Conservation (phyloP, 2,797 vertebrate species). For the Myotis findleyi region DNA sequence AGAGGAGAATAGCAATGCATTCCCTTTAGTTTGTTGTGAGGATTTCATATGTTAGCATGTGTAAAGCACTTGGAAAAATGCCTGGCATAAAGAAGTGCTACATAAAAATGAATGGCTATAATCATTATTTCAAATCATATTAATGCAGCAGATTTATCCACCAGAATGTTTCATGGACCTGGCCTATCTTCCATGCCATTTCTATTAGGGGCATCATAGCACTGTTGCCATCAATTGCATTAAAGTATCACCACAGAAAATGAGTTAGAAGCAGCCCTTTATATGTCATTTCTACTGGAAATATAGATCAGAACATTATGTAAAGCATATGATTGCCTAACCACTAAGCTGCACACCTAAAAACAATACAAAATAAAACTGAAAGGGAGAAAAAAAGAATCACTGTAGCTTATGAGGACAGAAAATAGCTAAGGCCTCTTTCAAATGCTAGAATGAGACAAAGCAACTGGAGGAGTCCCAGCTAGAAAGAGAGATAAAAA, state of each 20-base stretch:
- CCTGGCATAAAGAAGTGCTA: not conserved
- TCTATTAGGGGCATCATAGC: not conserved
- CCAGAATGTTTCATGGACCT: not conserved
- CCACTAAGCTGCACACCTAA: not conserved
- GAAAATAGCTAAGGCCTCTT: not conserved
- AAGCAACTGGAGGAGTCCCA: not conserved
- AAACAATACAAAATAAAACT: not conserved
- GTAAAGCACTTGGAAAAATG: not conserved
- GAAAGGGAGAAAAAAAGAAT: not conserved
- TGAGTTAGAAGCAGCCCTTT: not conserved
- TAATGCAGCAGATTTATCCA: not conserved
- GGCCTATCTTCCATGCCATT: not conserved
- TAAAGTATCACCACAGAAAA: not conserved
- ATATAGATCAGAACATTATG: not conserved
- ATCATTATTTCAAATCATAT: not conserved
- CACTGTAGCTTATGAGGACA: not conserved
- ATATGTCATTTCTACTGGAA: not conserved
- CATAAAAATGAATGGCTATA: not conserved
- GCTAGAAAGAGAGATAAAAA: not conserved
- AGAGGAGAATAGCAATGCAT: not conserved
- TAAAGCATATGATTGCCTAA: not conserved
- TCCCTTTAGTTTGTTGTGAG: not conserved
- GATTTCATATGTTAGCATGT: not conserved
- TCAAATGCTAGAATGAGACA: not conserved
- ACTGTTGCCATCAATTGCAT: not conserved